These are phyloP conservation scores for Sanderia malayensis DNA, from an alignment of 30 jellyfish, hydroid and myxozoan species.

Conservation along the genomic window DNA sequence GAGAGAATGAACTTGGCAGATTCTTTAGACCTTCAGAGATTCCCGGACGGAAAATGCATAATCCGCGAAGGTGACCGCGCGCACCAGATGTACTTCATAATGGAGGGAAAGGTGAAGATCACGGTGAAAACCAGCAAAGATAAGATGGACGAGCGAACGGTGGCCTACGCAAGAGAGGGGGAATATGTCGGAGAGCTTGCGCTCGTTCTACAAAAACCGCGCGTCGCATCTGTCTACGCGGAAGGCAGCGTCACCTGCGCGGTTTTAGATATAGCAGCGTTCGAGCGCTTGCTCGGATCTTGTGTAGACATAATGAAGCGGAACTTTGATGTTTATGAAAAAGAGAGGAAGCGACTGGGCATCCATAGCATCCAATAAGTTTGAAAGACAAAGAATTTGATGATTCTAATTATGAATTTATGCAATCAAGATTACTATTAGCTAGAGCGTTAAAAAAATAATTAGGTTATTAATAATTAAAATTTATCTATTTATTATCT, in stretches of 20 bases:
- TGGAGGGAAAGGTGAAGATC: constrained; percentile 86
- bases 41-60: constrained; percentile 62
- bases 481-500: too few relatives aligned
- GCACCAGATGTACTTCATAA: constrained; percentile 79
- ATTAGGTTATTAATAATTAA: too few relatives aligned
- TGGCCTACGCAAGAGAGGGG: constrained; percentile 73
- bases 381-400: not conserved
- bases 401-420: too few relatives aligned
- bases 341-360: constrained; percentile 87
- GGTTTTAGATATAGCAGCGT: constrained; percentile 84
- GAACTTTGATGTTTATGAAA: constrained; percentile 72
- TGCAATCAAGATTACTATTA: too few relatives aligned
- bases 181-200: constrained; percentile 96
- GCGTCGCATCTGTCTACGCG: constrained; percentile 95
- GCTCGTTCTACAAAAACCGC: constrained; percentile 83
- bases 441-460: too few relatives aligned
- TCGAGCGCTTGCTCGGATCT: constrained; percentile 95
- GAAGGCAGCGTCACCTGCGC: constrained; percentile 78
- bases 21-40: constrained; percentile 64
- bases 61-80: constrained; percentile 87
- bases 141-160: constrained; percentile 64
- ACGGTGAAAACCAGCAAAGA: constrained; percentile 61
- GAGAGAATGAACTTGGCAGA: constrained; percentile 96
- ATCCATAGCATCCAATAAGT: constrained; percentile 51
- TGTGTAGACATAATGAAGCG: constrained; percentile 96